Evolutionary conservation across 1,140 invertebrate species (phyloP), one percentile per base, ranked within the genome.

Genomic region (Drosophila lacertosa): DNA sequence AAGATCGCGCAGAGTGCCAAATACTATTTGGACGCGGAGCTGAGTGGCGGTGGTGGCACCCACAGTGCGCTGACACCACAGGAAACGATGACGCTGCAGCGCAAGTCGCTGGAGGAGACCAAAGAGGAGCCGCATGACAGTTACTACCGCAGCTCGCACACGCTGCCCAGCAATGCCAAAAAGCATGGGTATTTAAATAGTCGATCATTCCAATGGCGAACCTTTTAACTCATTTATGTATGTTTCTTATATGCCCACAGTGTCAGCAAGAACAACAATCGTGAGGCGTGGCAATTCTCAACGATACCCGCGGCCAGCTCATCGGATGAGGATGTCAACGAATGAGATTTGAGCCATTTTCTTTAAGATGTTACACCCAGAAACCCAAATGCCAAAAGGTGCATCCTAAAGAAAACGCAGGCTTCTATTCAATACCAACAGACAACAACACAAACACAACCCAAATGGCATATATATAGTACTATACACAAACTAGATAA

Each of bases 11-110:
- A 93, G 62, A 94, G 94, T 60, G 94, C 94, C 58, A 92, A 93
- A 72, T 94, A 94, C 81, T 94, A 94, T 79, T 91, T 94, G 48
- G 82, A 94, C 81, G 93, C 94, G 40, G 94, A 95, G 57, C 92
- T 94, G 65, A 86, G 20, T 10, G 62, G 69, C 4, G 42, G 37
- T 7, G 20, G 81, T 13, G 92, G 92, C 54, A 81, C 92, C 10
- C 92, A 29, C 6, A 9, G 4, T 22, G 45, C 92, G 22, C 91
- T 92, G 20, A 92, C 93, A 24, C 94, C 92, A 18, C 94, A 94
- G 53, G 94, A 95, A 90, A 95, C 94, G 9, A 95, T 95, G 95
- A 95, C 95, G 5, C 89, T 95, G 37, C 94, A 95, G 67, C 92
- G 94, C 77, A 92, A 94, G 91, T 89, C 89, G 1, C 57, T 90